These are phyloP conservation scores for Drosophila busckii DNA, from an alignment of 1,140 invertebrate species.

Conservation along the genomic window DNA sequence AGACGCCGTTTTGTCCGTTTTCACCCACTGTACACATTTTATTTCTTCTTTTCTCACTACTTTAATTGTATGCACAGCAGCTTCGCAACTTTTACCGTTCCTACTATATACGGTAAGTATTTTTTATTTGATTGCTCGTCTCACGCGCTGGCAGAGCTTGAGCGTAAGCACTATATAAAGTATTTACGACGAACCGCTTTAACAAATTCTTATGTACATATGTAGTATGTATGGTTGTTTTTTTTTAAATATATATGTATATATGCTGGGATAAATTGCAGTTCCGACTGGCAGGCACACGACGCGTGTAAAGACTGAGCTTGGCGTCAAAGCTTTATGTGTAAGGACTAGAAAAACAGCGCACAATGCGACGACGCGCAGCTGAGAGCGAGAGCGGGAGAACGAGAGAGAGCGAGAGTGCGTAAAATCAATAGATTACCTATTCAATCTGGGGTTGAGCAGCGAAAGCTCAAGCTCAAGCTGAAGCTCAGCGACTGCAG, in stretches of 20 bases:
- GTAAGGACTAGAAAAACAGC: slow-evolving; percentile 46
- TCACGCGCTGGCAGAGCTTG: too few species aligned
- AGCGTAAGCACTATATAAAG: too few species aligned
- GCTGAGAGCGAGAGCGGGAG: slow-evolving; percentile 22
- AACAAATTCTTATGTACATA: too few species aligned
- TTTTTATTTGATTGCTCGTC: slow-evolving; percentile 36
- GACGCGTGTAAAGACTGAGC: slow-evolving; percentile 67
- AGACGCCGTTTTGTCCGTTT: slow-evolving; percentile 69
- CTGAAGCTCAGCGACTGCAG: slow-evolving; percentile 42
- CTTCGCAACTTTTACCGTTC: slow-evolving; percentile 14
- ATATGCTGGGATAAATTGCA: too few species aligned
- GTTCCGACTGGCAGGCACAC: slow-evolving; percentile 52
- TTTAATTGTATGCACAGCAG: slow-evolving; percentile 15
- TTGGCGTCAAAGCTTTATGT: slow-evolving; percentile 45
- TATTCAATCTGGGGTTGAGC: slow-evolving; percentile 48
- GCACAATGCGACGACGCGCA: slow-evolving; percentile 39
- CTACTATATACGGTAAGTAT: too few species aligned
- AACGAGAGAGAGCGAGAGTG: background rate
- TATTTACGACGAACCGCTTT: slow-evolving; percentile 23
- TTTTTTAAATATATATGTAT: too few species aligned
- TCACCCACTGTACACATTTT: slow-evolving; percentile 61
- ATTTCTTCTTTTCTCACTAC: slow-evolving; percentile 14
- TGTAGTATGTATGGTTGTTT: too few species aligned
- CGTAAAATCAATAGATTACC: slow-evolving; percentile 42
- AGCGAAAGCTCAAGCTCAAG: slow-evolving; percentile 50